Evolutionary conservation across 2,113 vertebrate genomes (phyloP).

Genomic region (Indicator indicator): DNA sequence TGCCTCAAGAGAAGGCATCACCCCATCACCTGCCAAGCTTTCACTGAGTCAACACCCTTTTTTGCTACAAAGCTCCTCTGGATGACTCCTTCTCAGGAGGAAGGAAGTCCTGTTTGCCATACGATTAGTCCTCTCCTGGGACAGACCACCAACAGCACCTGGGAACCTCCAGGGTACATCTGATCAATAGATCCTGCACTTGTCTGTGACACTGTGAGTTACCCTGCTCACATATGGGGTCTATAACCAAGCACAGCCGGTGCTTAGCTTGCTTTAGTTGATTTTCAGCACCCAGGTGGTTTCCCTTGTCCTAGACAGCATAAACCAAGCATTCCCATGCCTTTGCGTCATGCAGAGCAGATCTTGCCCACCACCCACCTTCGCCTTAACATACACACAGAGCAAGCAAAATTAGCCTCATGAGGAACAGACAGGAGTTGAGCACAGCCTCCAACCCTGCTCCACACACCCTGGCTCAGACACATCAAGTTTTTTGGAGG

Average conservation of each 20-base stretch:
- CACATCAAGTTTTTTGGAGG: background rate
- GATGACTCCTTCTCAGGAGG: background rate
- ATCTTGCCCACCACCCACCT: background rate
- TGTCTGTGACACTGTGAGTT: background rate
- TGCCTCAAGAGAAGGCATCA: background rate
- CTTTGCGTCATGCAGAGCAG: background rate
- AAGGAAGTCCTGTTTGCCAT: background rate
- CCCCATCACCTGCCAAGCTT: background rate
- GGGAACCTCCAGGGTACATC: background rate
- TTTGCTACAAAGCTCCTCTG: background rate
- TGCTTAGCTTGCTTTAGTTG: background rate
- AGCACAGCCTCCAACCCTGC: background rate
- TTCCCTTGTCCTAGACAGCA: background rate
- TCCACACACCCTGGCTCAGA: background rate
- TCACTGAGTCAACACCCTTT: background rate
- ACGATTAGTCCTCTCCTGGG: background rate
- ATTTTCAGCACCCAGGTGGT: background rate
- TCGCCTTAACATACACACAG: background rate
- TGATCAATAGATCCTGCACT: background rate
- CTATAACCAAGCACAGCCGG: background rate
- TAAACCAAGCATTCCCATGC: background rate
- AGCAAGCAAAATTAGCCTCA: background rate
- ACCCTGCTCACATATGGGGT: background rate
- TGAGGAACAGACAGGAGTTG: background rate
- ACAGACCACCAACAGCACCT: background rate